phyloP scores from a whole-genome alignment of 2,888 invertebrate species.

The Scaptomyza caliginosa region DNA sequence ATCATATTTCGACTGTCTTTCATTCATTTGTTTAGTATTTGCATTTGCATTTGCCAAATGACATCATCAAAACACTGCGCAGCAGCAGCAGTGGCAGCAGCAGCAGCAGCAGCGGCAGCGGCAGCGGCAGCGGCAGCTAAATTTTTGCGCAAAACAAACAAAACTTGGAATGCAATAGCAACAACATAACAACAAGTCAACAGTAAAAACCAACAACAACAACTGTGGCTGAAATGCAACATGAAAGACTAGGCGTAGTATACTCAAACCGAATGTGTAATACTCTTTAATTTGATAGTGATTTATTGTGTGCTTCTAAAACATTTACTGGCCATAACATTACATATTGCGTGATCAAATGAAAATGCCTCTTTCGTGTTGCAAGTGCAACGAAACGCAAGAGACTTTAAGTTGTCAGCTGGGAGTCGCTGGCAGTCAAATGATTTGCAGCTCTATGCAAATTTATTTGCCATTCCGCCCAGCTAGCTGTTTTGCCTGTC shows the following conservation, averaged over 20 bases:
- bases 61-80: conserved; percentile 63
- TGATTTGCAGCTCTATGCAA: conserved; percentile 76
- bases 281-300: not conserved
- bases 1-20: not conserved
- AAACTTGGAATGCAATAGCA: conserved; percentile 40
- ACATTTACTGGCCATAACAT: not conserved
- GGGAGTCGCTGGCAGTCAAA: conserved; percentile 59
- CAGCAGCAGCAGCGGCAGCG: conserved; percentile 31
- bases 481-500: too few relatives aligned
- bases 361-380: not conserved
- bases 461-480: conserved; percentile 56
- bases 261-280: not conserved
- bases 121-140: conserved; percentile 31
- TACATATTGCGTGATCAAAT: conserved; percentile 3
- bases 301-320: too few relatives aligned
- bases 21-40: conserved; percentile 1
- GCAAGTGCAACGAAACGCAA: conserved; percentile 12
- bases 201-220: conserved; percentile 17
- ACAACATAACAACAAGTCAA: conserved; percentile 46
- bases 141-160: conserved; percentile 60
- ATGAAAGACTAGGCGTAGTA: not conserved
- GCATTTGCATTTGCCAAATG: conserved; percentile 63
- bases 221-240: conserved; percentile 15
- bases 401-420: conserved; percentile 23
- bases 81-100: conserved; percentile 21